These are phyloP conservation scores for Noctua janthina DNA, from an alignment of 2,888 invertebrate species.

Conservation along the genomic window DNA sequence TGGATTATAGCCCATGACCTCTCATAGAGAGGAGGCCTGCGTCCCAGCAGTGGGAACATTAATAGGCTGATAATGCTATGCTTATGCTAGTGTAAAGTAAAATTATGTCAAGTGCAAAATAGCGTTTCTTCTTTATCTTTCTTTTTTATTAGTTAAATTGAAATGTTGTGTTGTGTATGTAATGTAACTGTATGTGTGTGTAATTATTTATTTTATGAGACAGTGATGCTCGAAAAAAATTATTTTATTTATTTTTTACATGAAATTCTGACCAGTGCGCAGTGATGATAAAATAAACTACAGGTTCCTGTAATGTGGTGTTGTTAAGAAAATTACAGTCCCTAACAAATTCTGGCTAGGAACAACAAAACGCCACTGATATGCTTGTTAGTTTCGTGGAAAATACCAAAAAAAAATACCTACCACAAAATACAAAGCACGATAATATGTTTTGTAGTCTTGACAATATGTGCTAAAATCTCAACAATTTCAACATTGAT, in stretches of 20 bases:
- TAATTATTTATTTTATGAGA: too few relatives aligned
- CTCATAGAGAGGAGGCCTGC: too few relatives aligned
- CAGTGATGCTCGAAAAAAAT: too few relatives aligned
- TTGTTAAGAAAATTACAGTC: neutral
- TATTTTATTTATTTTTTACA: neutral
- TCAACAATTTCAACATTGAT: constrained; percentile 3
- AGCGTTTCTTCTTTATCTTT: too few relatives aligned
- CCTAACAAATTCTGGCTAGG: neutral
- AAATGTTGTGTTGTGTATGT: too few relatives aligned
- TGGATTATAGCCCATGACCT: too few relatives aligned
- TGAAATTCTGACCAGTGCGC: neutral
- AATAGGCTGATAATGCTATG: too few relatives aligned
- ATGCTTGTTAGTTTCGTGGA: neutral
- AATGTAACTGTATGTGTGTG: too few relatives aligned
- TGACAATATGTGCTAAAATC: constrained; percentile 28
- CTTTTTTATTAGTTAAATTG: too few relatives aligned
- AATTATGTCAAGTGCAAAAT: too few relatives aligned
- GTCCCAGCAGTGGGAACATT: too few relatives aligned
- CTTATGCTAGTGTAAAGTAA: too few relatives aligned
- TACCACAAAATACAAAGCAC: neutral
- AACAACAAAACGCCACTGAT: neutral
- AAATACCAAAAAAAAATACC: constrained; percentile 9
- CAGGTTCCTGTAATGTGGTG: neutral
- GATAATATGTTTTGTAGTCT: constrained; percentile 12
- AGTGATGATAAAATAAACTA: neutral